Percentiles rank a stretch among this genome's conserved stretches.
These are phyloP conservation scores for Dolichotis patagonum DNA, from an alignment of 2,113 vertebrate species.

Conservation along the genomic window DNA sequence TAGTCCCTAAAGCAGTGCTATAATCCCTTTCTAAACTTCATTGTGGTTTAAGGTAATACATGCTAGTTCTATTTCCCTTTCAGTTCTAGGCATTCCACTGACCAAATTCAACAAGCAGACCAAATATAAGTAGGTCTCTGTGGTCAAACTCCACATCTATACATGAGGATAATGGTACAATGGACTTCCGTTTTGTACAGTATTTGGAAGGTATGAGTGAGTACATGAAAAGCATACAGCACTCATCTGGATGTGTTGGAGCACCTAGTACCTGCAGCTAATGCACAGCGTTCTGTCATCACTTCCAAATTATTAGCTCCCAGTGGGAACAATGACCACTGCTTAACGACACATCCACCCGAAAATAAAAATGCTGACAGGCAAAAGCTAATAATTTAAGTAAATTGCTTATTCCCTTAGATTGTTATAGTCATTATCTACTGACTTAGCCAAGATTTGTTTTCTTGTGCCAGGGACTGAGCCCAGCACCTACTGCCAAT, in stretches of 20 bases:
- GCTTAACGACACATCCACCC: not conserved
- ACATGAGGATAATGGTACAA: not conserved
- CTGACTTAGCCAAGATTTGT: constrained; percentile 9
- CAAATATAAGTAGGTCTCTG: not conserved
- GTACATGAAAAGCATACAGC: not conserved
- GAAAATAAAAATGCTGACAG: not conserved
- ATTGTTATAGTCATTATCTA: not conserved
- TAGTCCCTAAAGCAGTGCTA: not conserved
- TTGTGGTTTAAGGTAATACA: not conserved
- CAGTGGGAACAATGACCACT: not conserved
- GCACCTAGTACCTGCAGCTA: not conserved
- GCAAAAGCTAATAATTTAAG: not conserved
- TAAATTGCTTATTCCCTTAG: not conserved
- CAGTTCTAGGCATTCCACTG: not conserved
- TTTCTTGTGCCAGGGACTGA: not conserved
- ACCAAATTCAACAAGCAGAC: not conserved
- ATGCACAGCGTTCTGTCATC: not conserved
- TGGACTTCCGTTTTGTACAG: not conserved
- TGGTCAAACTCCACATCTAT: not conserved
- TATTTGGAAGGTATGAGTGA: not conserved
- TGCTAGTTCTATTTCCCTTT: not conserved
- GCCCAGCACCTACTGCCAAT: not conserved
- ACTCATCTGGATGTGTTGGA: not conserved
- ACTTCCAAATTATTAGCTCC: not conserved
- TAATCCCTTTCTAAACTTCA: not conserved